Evolutionary conservation across 2,113 vertebrate species (phyloP), one percentile per base, ranked within the genome.

Genomic region (Neodontobutis hainanensis): DNA sequence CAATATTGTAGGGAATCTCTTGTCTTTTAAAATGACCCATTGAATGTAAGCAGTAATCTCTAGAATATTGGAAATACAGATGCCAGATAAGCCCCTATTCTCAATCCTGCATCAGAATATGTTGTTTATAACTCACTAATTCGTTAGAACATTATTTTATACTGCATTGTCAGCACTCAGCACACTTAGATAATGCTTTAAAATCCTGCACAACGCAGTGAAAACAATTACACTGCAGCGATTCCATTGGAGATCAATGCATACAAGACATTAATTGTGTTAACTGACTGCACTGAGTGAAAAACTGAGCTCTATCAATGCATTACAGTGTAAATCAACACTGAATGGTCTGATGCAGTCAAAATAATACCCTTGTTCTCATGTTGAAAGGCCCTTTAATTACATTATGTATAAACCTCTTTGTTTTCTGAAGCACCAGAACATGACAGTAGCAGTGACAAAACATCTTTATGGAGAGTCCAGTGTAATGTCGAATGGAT

Each of bases 261-360:
- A 62, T 72, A 70, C 71, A 81, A 65, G 70, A 59, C 64, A 84
- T 82, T 82, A 61, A 81, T 74, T 83, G 66, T 78, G 73, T 81
- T 81, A 81, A 84, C 69, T 83, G 79, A 87, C 52, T 74, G 43
- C 60, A 68, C 19, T 66, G 79, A 72, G 64, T 47, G 52, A 56
- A 27, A 27, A 75, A 83, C 52, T 38, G 27, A 50, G 55, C 32
- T 45, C 68, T 50, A 74, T 83, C 73, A 80, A n/a, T 16, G 62
- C 59, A 52, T 66, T 63, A 67, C 51, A 66, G 40, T 68, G 65
- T 65, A 81, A 79, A 82, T 84, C 78, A 77, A 75, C 36, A 42
- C 48, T 15, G 51, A 81, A 76, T 57, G 40, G 68, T 67, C 71
- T 7, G n/a, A 51, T 51, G 44, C 56, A 66, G 38, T 27, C 19